These are phyloP conservation scores for Lepas anatifera DNA, from an alignment of 2,888 invertebrate species.

Conservation along the genomic window DNA sequence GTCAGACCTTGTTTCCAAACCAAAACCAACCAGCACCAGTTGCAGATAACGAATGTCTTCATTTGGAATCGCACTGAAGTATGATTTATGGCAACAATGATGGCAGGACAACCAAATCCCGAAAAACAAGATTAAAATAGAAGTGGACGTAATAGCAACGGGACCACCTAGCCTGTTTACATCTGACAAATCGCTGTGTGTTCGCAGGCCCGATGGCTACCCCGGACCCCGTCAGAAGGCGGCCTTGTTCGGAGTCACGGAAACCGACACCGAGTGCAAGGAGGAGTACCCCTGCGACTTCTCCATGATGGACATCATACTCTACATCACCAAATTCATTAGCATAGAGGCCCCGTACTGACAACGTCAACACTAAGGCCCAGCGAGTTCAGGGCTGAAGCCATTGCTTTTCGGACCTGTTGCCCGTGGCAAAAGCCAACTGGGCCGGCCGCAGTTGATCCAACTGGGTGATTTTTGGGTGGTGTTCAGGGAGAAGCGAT, in stretches of 20 bases:
- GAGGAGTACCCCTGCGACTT: not conserved
- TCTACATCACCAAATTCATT: slow-evolving; percentile 4
- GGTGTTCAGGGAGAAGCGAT: not conserved
- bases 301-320: not conserved
- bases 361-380: too few relatives aligned
- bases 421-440: not conserved
- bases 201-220: slow-evolving; percentile 7
- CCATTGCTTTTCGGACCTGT: too few relatives aligned
- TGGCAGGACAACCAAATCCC: too few relatives aligned
- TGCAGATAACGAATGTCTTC: too few relatives aligned
- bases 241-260: not conserved
- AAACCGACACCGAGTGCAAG: not conserved
- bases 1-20: too few relatives aligned
- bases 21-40: too few relatives aligned
- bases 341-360: slow-evolving; percentile 2
- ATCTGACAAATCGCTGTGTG: not conserved
- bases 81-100: too few relatives aligned
- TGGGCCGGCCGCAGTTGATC: not conserved
- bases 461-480: not conserved
- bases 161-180: not conserved
- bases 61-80: too few relatives aligned
- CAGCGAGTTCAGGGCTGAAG: too few relatives aligned
- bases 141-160: not conserved
- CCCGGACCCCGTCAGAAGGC: slow-evolving; percentile 1
- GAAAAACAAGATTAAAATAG: too few relatives aligned